phyloP scores from a whole-genome alignment of 2,888 invertebrate genomes.

The Amaurobius ferox region DNA sequence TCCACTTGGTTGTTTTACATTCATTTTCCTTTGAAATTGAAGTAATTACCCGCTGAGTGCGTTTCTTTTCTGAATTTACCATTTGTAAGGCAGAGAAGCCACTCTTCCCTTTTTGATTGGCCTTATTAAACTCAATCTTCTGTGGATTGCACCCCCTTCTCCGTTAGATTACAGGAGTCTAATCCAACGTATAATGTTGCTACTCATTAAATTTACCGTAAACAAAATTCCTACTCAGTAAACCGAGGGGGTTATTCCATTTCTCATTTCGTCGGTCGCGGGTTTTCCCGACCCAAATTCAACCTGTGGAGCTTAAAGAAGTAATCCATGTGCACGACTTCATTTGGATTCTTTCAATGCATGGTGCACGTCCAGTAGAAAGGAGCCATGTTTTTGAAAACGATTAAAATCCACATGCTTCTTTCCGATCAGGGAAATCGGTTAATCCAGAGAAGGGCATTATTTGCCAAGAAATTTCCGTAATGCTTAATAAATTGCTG shows the following conservation, averaged over 20 bases:
- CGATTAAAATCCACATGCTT: conserved; percentile 43
- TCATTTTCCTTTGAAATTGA: conserved; percentile 19
- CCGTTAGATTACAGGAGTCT: conserved; percentile 19
- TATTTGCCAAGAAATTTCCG: conserved; percentile 11
- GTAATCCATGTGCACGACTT: conserved; percentile 30
- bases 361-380: neutral
- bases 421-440: conserved; percentile 25
- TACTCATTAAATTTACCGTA: conserved; percentile 60
- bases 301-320: conserved; percentile 22
- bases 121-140: conserved; percentile 39
- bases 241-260: conserved; percentile 49
- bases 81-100: neutral
- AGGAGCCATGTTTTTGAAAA: conserved; percentile 12
- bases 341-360: conserved; percentile 20
- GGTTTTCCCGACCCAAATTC: conserved; percentile 18
- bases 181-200: conserved; percentile 58
- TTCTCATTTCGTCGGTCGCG: conserved; percentile 44
- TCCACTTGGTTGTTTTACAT: neutral
- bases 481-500: conserved; percentile 26
- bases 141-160: neutral
- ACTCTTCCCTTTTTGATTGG: conserved; percentile 22
- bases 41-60: conserved; percentile 39
- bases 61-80: conserved; percentile 21
- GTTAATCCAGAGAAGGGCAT: conserved; percentile 27
- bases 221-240: conserved; percentile 39